Base-by-base conservation (phyloP, 1,140 invertebrate species). In the Zaprionus lachaisei region DNA sequence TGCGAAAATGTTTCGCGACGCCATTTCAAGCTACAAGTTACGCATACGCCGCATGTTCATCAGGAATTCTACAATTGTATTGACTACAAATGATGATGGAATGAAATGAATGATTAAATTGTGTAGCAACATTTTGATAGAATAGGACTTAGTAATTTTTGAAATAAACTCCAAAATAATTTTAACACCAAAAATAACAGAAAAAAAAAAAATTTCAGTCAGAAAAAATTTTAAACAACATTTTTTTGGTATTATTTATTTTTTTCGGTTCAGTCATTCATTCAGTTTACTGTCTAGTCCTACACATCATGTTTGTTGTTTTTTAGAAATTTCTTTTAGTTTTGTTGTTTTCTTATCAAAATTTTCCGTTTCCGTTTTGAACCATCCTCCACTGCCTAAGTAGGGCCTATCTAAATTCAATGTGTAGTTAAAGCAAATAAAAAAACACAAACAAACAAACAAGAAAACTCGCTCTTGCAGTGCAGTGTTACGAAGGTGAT, bases 301-400 rank as follows among this genome's bases (percentile, higher is more conserved):
- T 64, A 79, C 79, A 89, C 57, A 70, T 71, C 41, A 90, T 89
- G 84, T 89, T 84, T 74, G 72, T 90, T 84, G 56, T 79, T 89
- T 90, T 85, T 89, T 82, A 90, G 56, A 57, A 76, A 76, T 83
- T 85, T 51, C n/a, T 54, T 86, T 89, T 89, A 72, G 71, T 62
- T 87, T 81, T 73, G 49, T 80, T 87, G 77, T 80, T 89, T 71
- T 75, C 55, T 76, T 66, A 79, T 75, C 69, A 76, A 87, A 90
- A 75, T 79, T 85, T 80, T 81, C 62, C 56, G 62, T 72, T 68
- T 70, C 61, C 37, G 38, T 65, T 79, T 71, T 68, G 61, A 71
- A 65, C 63, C 57, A 68, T 63, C 60, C 77, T 86, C 83, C 83
- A 78, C 80, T 80, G 73, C 77, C 77, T 67, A 68, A 17, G 22